Evolutionary conservation across 1,140 invertebrate genomes (phyloP), one percentile per base, ranked within the genome.

Genomic region (Apocrypta bakeri): DNA sequence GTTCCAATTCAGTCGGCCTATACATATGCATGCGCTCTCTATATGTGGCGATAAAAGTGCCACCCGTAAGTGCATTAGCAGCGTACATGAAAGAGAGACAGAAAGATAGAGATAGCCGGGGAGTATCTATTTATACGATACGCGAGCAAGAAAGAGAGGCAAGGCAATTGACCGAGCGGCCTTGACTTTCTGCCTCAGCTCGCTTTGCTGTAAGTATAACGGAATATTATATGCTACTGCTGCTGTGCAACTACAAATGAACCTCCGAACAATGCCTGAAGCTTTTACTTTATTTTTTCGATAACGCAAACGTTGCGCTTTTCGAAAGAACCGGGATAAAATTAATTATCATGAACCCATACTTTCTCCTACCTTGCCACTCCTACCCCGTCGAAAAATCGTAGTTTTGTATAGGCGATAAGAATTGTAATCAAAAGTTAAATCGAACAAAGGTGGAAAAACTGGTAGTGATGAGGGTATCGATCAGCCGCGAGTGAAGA

Each of bases 131-230:
- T 89, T 89, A 89, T 90, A 88, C 84, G 85, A 71, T 84, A 86
- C 48, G 72, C 31, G 73, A 74, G 63, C 29, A 64, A 80, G 75
- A 68, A 31, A 61, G 74, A 61, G 74, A 76, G 83, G 48, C 48
- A 56, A 82, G 89, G 89, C 87, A 87, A 89, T 87, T 89, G 89
- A 90, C 89, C 89, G 89, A 85, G 86, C 88, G 89, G 87, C 88
- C 89, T 90, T 90, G 89, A 90, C 88, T 89, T 90, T 86, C 86
- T 85, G 85, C 86, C 87, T 86, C 87, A 21, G 48, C 48, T 17
- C 48, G 48, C 48, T 56, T 81, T 82, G 80, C 85, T 75, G 80
- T 66, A 79, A 81, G 72, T 79, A 73, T 80, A 80, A 83, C 82
- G 82, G 82, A 76, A 72, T 72, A 21, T 25, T 48, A 40, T 9